Base-by-base conservation (phyloP, 2,888 invertebrate species). In the Oconnorella tubifera region DNA sequence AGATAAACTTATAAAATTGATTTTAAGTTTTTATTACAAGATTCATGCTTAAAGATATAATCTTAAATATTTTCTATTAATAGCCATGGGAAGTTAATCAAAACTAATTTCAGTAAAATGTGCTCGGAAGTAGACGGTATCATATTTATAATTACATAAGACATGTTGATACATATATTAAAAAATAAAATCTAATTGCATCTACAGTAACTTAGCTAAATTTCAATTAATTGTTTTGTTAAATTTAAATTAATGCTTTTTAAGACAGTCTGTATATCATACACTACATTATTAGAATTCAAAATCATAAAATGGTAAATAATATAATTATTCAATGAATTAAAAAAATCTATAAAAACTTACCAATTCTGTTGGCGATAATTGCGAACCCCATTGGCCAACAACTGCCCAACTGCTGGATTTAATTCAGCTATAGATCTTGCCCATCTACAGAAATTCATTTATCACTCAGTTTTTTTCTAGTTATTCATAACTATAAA, bases 351-450 rank as follows among this genome's bases (percentile, higher is more conserved):
- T 6, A 51, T 23, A 25, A 19, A 23, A 10, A 51, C 50, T 33
- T 59, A 74, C 74, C 70, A 72, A 53, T 74, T 69, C 27, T 65
- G 27, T 6, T 73, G 64, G 58, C 76, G 73, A 70, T 76, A 80
- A 0, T 75, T 74, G 49, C 75, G 69, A 14, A 80, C 53, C 1
- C 73, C 81, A 67, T 75, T 74, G 27, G 75, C 64, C 3, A 80
- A 68, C 3, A 78, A 64, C 33, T 67, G 64, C 0, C 79, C 80
- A 10, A 80, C 62, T 2, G 71, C 68, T 4, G 77, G 75, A 62
- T 76, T 80, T 64, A 75, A 73, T 67, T 80, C 79, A 2, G 76
- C 75, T 3, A 80, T 75, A 63, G 69, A 77, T 33, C 79, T 63
- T 3, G 77, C 76, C 81, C 81, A 81, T 56, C 79, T 80, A n/a